A percentile compares a stretch with the other conserved stretches of the same genome.
Evolutionary conservation across 2,113 vertebrate genomes (phyloP).

Genomic region (Myodes glareolus): DNA sequence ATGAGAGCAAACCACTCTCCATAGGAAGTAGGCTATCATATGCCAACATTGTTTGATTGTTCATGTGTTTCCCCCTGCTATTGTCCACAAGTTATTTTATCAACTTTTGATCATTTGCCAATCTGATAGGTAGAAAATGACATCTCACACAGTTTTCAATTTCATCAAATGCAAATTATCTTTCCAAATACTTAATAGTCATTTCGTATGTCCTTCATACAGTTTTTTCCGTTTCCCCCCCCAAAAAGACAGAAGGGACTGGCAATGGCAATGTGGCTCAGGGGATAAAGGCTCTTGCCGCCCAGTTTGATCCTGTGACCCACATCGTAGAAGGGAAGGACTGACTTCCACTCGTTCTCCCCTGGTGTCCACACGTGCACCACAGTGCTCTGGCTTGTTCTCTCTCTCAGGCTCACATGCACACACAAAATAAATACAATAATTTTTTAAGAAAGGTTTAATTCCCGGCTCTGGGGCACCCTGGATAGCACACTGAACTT

Average conservation of each 20-base stretch:
- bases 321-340: not conserved
- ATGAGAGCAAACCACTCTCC: not conserved
- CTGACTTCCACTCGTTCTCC: not conserved
- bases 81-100: not conserved
- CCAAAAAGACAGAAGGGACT: not conserved
- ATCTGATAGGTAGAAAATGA: not conserved
- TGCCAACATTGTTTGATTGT: not conserved
- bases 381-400: not conserved
- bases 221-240: not conserved
- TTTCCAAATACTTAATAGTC: not conserved
- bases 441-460: not conserved
- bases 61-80: not conserved
- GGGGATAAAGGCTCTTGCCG: not conserved
- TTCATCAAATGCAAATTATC: not conserved
- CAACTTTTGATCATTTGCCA: not conserved
- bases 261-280: not conserved
- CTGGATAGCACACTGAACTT: not conserved
- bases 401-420: not conserved
- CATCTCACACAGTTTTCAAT: constrained; percentile 3
- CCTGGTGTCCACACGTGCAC: not conserved
- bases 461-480: not conserved
- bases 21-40: not conserved
- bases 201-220: not conserved
- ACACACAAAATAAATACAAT: not conserved
- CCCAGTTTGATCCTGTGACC: not conserved